Evolutionary conservation across 2,888 invertebrate species (phyloP), one percentile per base, ranked within the genome.

Genomic region (Eurytoma adleriae): DNA sequence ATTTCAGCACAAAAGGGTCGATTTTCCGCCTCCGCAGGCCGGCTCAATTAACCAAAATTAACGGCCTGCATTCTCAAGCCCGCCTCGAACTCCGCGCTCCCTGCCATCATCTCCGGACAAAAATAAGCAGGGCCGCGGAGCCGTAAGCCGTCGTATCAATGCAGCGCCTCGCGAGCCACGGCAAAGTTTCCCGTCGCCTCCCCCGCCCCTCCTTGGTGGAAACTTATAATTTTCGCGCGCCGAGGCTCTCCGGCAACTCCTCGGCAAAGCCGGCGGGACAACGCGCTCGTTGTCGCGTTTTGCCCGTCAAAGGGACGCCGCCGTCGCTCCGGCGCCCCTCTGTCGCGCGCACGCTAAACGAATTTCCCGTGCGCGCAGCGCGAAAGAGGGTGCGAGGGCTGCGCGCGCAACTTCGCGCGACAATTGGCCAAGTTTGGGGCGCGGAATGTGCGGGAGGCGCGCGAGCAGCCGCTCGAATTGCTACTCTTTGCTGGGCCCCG

Each of bases 221-320:
- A 77, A 77, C 69, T 77, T 78, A 71, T 66, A 78, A 78, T 78
- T 71, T 71, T 66, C 57, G 48, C 56, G 71, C 62, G 71, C 62
- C 56, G 56, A 78, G 57, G 56, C 71, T 69, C 30, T 27, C 56
- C 48, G 12, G 24, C 48, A 74, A 66, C 20, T 67, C 13, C 16
- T 12, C 59, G 14, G 20, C 71, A 61, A 73, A 73, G n/a, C 24
- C 24, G 10, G 52, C 48, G 67, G 50, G 50, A 64, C 50, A 52
- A 10, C 27, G 3, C 52, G 20, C 70, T 77, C 70, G 69, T 77
- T 77, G 69, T 70, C 77, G 64, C 71, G 70, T 66, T 52, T 24
- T 24, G 27, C 77, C 56, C 71, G 61, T 77, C 78, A 72, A 71
- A 78, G 78, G 40, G 40, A 24, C 16, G 40, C 40, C 16, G 40